Base-by-base conservation (phyloP, 2,888 invertebrate genomes). In the Amblyjoppa fuscipennis region DNA sequence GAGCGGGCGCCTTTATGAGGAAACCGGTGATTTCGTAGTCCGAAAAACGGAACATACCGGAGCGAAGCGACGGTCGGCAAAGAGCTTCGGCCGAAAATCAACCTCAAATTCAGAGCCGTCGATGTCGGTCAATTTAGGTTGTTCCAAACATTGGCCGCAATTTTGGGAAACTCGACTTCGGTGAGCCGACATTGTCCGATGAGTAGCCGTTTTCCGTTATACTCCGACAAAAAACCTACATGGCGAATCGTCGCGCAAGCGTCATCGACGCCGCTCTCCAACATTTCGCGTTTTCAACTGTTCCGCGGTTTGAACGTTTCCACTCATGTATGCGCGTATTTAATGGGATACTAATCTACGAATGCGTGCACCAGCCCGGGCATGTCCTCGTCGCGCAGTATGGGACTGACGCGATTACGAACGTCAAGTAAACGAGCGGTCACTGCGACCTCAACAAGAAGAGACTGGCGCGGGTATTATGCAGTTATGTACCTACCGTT, bases 281-380 rank as follows among this genome's bases (percentile, higher is more conserved):
- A 70, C 38, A 41, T 25, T 5, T 5, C 45, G 31, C 25, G 56
- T 66, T 64, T 69, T 51, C 64, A 61, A 53, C 53, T 53, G 49
- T 34, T 45, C 28, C 31, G 11, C 38, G 16, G 64, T 53, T 75
- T 34, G 49, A 75, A 49, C 45, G 56, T 59, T 59, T 28, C 20
- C 38, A n/a, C 34, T 20, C 51, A 74, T 69, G 71, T 77, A 68
- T 73, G 75, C 64, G 64, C 75, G 74, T 16, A 31, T 38, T 66
- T 68, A 51, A 70, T 59, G 70, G 61, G 75, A 70, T 16, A 25
- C 59, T 59, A 59, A 82, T 82, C 82, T 76, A 77, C 64, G 71
- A 83, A 64, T 71, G 71, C 82, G 69, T 38, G 73, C 70, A 45
- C 38, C n/a, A 13, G 28, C 13, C 11, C 71, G 51, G 74, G 34